Evolutionary conservation across 1,140 invertebrate genomes (phyloP), one percentile per base, ranked within the genome.

Genomic region (Eriosoma lanigerum): DNA sequence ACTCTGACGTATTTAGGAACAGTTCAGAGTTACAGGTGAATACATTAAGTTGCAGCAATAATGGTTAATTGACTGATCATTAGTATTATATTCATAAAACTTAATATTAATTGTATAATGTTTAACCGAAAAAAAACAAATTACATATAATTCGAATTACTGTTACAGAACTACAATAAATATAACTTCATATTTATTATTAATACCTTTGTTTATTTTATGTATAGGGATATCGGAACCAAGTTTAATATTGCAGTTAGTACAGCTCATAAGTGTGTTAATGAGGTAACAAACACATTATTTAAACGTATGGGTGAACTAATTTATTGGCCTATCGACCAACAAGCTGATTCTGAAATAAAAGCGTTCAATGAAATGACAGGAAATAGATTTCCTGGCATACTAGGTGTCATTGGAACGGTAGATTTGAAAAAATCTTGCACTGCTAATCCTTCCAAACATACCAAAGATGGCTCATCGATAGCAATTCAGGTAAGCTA

Each of bases 241-340:
- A 78, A 78, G 24, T 78, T 78, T 78, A 78, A 48, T 15, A 62
- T 78, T 1, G 75, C 75, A 19, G 26, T 78, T 26, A 78, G 75
- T 17, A 78, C 75, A 13, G 56, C 75, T 58, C 75, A 78, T 24
- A 78, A 78, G 19, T 78, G 75, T 60, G 75, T 78, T 13, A 78
- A 48, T 46, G 75, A 78, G 13, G 38, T 78, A 17, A 46, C 38
- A 46, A 62, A 24, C 12, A 48, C 38, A 19, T 46, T 78, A 10
- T 78, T 78, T 48, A 62, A 78, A 29, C n/a, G 9, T n/a, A 78
- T 78, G 75, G 24, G 38, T 62, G 75, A 78, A 60, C 3, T 78
- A 5, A 78, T 78, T 10, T 78, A 62, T 78, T 78, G 75, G 75
- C 75, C 75, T 0, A 29, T 78, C 3, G 58, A 62, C 48, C 29